Conservation (phyloP, 2,113 vertebrate species). For the Puntigrus tetrazona region DNA sequence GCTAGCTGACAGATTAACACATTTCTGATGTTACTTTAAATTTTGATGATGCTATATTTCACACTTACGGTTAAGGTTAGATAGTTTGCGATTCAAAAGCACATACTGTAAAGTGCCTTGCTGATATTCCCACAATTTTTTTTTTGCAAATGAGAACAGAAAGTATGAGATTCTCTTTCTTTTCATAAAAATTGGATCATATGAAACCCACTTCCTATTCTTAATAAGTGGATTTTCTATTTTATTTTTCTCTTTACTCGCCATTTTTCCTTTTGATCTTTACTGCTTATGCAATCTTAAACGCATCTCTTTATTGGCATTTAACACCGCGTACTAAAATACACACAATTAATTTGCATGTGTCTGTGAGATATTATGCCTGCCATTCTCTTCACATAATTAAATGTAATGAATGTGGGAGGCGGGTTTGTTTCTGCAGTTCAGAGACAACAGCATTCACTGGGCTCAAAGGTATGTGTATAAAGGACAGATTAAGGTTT, state of each 20-base stretch:
- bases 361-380: neutral
- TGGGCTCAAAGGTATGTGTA: neutral
- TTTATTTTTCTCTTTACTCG: neutral
- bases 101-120: neutral
- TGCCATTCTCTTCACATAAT: neutral
- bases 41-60: neutral
- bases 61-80: neutral
- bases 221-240: neutral
- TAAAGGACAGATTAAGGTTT: slow-evolving; percentile 9
- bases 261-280: neutral
- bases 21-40: neutral
- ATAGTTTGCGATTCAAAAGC: neutral
- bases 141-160: neutral
- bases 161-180: neutral
- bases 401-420: slow-evolving; percentile 12
- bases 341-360: neutral
- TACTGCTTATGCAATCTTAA: neutral
- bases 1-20: neutral
- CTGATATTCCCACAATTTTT: neutral
- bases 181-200: neutral
- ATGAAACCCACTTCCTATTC: neutral
- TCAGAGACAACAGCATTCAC: neutral
- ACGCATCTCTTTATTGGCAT: neutral
- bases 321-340: neutral
- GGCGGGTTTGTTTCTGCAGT: neutral